Conservation (phyloP, 2,888 invertebrate species). For the Netelia inedita region DNA sequence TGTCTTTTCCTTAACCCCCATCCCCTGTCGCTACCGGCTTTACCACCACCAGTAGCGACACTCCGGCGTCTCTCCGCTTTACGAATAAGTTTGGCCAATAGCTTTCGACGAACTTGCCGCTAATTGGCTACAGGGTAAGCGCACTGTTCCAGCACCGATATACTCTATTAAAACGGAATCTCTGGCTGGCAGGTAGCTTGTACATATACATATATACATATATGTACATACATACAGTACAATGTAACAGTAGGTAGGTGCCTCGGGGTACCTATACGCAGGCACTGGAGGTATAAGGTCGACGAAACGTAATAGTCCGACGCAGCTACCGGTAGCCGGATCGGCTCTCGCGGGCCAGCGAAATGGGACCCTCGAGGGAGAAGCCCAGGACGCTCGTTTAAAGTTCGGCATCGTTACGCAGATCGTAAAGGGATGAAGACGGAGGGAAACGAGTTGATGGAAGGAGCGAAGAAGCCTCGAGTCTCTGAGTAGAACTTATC, state of each 20-base stretch:
- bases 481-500: slow-evolving; percentile 20
- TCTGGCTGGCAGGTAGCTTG: slow-evolving; percentile 36
- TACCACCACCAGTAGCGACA: slow-evolving; percentile 16
- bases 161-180: slow-evolving; percentile 64
- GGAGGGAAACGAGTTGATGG: slow-evolving; percentile 30
- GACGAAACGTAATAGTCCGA: slow-evolving; percentile 34
- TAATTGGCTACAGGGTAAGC: slow-evolving; percentile 62
- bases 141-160: slow-evolving; percentile 37
- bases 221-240: neutral
- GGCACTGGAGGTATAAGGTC: slow-evolving; percentile 40
- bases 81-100: slow-evolving; percentile 62
- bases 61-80: slow-evolving; percentile 28
- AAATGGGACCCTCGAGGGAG: slow-evolving; percentile 50
- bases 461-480: slow-evolving; percentile 14
- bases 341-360: slow-evolving; percentile 47
- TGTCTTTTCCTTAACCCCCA: slow-evolving; percentile 56
- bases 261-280: slow-evolving; percentile 29
- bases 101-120: slow-evolving; percentile 59
- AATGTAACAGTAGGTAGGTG: slow-evolving; percentile 6
- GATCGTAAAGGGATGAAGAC: slow-evolving; percentile 65
- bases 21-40: slow-evolving; percentile 6
- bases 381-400: slow-evolving; percentile 63
- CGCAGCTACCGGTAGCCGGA: slow-evolving; percentile 22
- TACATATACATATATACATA: neutral
- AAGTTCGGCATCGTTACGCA: slow-evolving; percentile 66